Percentiles rank a stretch among this genome's conserved stretches.
Conservation (phyloP, 2,797 vertebrate genomes). For the Helicolenus hilgendorfi region DNA sequence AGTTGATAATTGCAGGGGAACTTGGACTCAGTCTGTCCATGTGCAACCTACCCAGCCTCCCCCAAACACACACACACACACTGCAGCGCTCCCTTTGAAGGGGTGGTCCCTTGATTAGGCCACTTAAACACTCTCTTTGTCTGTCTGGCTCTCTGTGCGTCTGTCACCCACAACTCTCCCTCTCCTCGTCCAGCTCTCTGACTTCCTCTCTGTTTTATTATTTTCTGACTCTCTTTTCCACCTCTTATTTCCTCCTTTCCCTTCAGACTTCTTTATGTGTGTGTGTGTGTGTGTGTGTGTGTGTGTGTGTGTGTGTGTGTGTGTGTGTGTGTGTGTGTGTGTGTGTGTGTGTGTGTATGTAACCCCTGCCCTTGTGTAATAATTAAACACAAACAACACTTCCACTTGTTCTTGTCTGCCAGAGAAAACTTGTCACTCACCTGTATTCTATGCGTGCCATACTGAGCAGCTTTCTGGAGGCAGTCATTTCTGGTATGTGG, state of each 20-base stretch:
- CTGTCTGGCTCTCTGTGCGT: constrained; percentile 64
- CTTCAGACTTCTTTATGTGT: background rate
- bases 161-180: constrained; percentile 64
- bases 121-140: constrained; percentile 81
- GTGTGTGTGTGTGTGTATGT: constrained; percentile 4
- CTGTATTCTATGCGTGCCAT: constrained; percentile 91
- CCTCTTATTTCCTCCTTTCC: constrained; percentile 44
- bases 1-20: constrained; percentile 88
- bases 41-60: constrained; percentile 39
- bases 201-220: constrained; percentile 53
- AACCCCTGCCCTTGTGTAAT: too few relatives aligned
- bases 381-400: too few relatives aligned
- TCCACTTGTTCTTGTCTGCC: background rate
- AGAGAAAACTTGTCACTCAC: constrained; percentile 75
- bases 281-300: constrained; percentile 24
- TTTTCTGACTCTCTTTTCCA: constrained; percentile 52
- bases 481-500: constrained; percentile 90
- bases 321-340: constrained; percentile 4
- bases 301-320: constrained; percentile 28
- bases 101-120: constrained; percentile 84
- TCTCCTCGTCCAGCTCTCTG: constrained; percentile 30
- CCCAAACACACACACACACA: constrained; percentile 63
- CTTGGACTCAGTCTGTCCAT: constrained; percentile 85
- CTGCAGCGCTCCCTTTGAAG: constrained; percentile 72
- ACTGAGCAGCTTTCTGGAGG: constrained; percentile 92